Evolutionary conservation across 2,113 vertebrate genomes (phyloP).

Genomic region (Pachyramphus minor): DNA sequence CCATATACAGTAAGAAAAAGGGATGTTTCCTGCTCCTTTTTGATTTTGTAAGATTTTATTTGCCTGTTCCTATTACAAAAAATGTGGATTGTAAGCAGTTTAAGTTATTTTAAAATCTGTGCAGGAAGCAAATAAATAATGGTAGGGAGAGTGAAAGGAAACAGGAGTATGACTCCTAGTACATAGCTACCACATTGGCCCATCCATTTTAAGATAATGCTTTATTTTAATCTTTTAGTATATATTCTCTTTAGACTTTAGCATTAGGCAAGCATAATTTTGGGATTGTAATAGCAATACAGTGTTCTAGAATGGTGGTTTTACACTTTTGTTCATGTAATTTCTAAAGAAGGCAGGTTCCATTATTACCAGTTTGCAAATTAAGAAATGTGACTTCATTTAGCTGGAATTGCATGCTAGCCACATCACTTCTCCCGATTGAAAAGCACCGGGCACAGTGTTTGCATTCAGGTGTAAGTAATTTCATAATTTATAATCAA

Average conservation of each 20-base stretch:
- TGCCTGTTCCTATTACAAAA: not conserved
- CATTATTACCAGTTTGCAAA: not conserved
- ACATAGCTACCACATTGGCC: not conserved
- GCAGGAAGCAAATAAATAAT: not conserved
- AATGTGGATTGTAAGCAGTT: not conserved
- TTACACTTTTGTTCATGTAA: not conserved
- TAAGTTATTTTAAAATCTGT: not conserved
- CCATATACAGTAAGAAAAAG: not conserved
- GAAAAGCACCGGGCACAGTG: not conserved
- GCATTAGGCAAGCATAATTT: not conserved
- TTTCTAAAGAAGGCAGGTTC: not conserved
- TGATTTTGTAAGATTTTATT: not conserved
- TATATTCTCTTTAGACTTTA: not conserved
- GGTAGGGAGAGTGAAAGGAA: not conserved
- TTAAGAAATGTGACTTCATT: not conserved
- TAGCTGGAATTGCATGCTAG: not conserved
- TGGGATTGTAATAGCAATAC: not conserved
- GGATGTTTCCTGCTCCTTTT: not conserved
- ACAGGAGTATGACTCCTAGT: fast-evolving
- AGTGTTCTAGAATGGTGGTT: not conserved
- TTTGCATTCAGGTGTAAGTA: not conserved
- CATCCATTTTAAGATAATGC: not conserved
- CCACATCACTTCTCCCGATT: not conserved
- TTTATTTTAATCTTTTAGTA: not conserved
- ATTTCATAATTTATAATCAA: not conserved